Evolutionary conservation across 2,888 invertebrate species (phyloP).

Genomic region (Drosophila lacicola): DNA sequence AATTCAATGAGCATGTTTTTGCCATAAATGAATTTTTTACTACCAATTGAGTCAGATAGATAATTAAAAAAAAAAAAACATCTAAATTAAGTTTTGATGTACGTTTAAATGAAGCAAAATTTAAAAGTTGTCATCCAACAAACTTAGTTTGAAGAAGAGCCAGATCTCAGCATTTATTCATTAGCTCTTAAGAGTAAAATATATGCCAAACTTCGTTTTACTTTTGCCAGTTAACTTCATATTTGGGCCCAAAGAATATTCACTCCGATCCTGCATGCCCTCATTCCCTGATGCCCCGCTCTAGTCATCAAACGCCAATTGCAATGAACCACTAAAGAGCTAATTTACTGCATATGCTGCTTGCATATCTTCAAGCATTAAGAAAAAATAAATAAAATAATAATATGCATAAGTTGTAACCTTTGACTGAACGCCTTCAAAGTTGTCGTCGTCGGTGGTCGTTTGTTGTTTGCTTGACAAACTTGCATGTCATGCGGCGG

Average conservation of each 20-base stretch:
- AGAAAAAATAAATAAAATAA: background rate
- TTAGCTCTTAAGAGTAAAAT: too few species aligned
- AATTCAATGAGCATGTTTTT: background rate
- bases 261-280: too few species aligned
- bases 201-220: background rate
- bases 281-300: background rate
- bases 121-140: too few species aligned
- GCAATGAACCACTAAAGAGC: conserved; percentile 11
- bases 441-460: conserved; percentile 53
- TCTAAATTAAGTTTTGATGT: too few species aligned
- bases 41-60: too few species aligned
- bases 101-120: too few species aligned
- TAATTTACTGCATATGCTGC: conserved; percentile 18
- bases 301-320: background rate
- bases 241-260: too few species aligned
- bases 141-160: too few species aligned
- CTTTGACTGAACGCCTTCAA: conserved; percentile 20
- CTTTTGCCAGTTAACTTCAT: too few species aligned
- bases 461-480: conserved; percentile 39
- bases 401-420: conserved; percentile 8
- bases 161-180: too few species aligned
- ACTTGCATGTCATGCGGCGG: conserved; percentile 68
- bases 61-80: too few species aligned
- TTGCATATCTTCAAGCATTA: background rate
- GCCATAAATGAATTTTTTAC: too few species aligned